These are phyloP conservation scores for Watsonalla binaria DNA, from an alignment of 2,888 invertebrate species.

Conservation along the genomic window DNA sequence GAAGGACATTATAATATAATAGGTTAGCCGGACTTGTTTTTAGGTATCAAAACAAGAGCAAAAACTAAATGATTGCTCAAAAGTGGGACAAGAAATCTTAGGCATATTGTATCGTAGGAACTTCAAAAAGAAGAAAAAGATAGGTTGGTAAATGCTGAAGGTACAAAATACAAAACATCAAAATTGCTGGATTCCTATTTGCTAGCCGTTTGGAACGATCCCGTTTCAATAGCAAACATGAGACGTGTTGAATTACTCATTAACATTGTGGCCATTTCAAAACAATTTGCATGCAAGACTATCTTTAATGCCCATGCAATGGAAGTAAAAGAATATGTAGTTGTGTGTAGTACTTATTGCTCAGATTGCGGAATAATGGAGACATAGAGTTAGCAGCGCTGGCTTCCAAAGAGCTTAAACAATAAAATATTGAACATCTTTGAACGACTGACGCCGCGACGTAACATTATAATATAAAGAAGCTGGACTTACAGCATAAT, in stretches of 20 bases:
- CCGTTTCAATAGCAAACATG: conserved; percentile 47
- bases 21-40: neutral
- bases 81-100: neutral
- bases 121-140: neutral
- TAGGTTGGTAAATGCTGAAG: conserved; percentile 6
- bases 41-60: neutral
- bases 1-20: neutral
- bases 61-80: neutral
- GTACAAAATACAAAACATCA: neutral
- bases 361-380: too few species aligned
- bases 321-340: neutral
- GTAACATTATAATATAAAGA: too few species aligned
- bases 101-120: neutral
- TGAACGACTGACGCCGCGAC: too few species aligned
- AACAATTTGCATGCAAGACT: conserved; percentile 27
- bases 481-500: too few species aligned
- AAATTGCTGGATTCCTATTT: conserved; percentile 25
- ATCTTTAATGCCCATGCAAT: conserved; percentile 10
- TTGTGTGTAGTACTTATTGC: too few species aligned
- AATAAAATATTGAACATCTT: too few species aligned
- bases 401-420: too few species aligned
- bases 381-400: too few species aligned
- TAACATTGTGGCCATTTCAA: conserved; percentile 31
- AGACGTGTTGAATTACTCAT: conserved; percentile 44
- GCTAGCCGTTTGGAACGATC: conserved; percentile 45